These are phyloP conservation scores for Melanostoma mellinum DNA, from an alignment of 2,888 invertebrate species.

Conservation along the genomic window DNA sequence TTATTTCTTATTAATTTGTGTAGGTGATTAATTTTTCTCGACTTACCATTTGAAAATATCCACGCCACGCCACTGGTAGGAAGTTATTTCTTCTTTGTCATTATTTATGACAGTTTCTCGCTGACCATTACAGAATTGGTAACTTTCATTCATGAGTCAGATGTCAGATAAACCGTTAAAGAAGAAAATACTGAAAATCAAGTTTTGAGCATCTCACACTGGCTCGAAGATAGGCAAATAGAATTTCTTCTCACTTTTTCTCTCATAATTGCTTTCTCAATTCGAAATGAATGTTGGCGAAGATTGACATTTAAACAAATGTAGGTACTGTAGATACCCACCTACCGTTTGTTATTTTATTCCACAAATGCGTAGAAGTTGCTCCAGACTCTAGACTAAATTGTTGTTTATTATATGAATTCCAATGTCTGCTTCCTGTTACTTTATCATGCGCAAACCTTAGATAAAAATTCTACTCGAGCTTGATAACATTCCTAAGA, in stretches of 20 bases:
- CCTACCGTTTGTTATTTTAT: too few relatives aligned
- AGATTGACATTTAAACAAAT: background rate
- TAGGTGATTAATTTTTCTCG: slow-evolving; percentile 20
- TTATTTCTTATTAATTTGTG: background rate
- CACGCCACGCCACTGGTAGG: too few relatives aligned
- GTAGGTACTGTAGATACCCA: too few relatives aligned
- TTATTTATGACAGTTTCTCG: slow-evolving; percentile 19
- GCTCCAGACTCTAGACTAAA: too few relatives aligned
- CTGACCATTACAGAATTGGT: slow-evolving; percentile 15
- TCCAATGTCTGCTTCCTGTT: background rate
- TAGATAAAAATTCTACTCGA: slow-evolving; percentile 6
- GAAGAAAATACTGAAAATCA: slow-evolving; percentile 31
- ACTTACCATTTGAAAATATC: too few relatives aligned
- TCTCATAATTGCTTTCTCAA: slow-evolving; percentile 8
- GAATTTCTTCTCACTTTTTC: slow-evolving; percentile 18
- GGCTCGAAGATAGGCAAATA: background rate
- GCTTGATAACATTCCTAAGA: slow-evolving; percentile 41
- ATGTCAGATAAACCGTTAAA: slow-evolving; percentile 22
- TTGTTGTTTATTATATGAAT: background rate
- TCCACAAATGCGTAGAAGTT: too few relatives aligned
- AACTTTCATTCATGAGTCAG: slow-evolving; percentile 63
- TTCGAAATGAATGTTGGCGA: slow-evolving; percentile 14
- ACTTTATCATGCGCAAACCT: background rate
- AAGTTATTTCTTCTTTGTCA: too few relatives aligned
- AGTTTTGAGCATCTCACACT: slow-evolving; percentile 14